A percentile compares a stretch with the other conserved stretches of the same genome.
Conservation (phyloP, 2,113 vertebrate species). For the Condylura cristata region DNA sequence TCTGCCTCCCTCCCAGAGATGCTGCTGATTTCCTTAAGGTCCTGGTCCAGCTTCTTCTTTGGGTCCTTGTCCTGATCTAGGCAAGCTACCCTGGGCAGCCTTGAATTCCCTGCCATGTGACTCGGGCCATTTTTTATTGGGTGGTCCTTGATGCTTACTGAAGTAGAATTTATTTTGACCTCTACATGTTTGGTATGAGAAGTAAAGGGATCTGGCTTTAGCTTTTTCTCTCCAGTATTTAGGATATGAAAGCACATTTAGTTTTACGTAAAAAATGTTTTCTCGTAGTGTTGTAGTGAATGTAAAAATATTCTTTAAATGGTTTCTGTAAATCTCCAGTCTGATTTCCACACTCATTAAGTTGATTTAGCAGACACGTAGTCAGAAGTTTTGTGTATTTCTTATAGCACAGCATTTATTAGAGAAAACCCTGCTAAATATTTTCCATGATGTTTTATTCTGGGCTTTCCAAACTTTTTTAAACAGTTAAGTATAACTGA, state of each 20-base stretch:
- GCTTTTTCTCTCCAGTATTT: background rate
- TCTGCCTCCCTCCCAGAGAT: background rate
- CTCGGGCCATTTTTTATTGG: background rate
- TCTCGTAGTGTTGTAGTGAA: background rate
- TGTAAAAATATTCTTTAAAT: constrained; percentile 42
- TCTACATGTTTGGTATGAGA: background rate
- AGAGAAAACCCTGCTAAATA: constrained; percentile 32
- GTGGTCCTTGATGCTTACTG: background rate
- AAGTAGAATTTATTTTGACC: constrained; percentile 15
- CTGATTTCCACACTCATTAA: constrained; percentile 26
- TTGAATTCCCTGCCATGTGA: background rate
- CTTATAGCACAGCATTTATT: background rate
- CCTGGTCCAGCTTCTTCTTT: background rate
- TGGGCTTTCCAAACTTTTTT: background rate
- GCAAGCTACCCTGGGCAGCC: background rate
- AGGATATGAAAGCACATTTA: constrained; percentile 23
- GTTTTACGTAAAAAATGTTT: constrained; percentile 17
- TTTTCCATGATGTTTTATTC: constrained; percentile 34
- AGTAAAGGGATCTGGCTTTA: constrained; percentile 4
- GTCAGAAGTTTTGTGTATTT: constrained; percentile 33
- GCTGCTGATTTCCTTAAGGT: background rate
- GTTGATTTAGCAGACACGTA: background rate
- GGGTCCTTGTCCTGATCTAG: background rate
- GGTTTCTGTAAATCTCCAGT: constrained; percentile 38
- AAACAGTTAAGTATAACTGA: background rate